phyloP scores from a whole-genome alignment of 2,797 vertebrate species.

The Periparus ater region DNA sequence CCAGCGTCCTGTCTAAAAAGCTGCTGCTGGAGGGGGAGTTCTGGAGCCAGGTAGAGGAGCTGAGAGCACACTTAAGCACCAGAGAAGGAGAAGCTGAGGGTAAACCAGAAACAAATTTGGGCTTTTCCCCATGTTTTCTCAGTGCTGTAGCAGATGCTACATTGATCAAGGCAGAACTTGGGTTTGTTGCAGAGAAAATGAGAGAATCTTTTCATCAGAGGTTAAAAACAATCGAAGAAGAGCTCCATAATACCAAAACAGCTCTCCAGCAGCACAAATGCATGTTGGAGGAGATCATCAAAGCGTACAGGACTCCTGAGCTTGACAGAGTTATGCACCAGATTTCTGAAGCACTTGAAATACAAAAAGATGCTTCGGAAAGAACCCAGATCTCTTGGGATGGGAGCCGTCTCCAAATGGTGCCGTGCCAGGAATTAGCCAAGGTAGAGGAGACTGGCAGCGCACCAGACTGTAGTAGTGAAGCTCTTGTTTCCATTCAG shows the following conservation, averaged over 20 bases:
- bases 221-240: constrained; percentile 83
- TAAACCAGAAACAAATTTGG: constrained; percentile 11
- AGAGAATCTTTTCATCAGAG: constrained; percentile 85
- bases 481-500: constrained; percentile 79
- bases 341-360: constrained; percentile 75
- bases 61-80: constrained; percentile 72
- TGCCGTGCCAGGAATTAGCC: constrained; percentile 75
- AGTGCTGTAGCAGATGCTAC: constrained; percentile 67
- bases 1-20: constrained; percentile 86
- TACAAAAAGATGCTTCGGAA: constrained; percentile 52
- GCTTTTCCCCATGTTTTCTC: constrained; percentile 29
- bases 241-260: constrained; percentile 81
- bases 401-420: constrained; percentile 70
- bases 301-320: constrained; percentile 80
- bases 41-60: constrained; percentile 86
- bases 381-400: constrained; percentile 72
- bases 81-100: constrained; percentile 32
- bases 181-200: constrained; percentile 84
- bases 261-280: constrained; percentile 84
- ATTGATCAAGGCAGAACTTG: constrained; percentile 87
- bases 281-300: constrained; percentile 82
- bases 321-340: constrained; percentile 83
- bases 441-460: constrained; percentile 73
- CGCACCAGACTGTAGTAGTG: constrained; percentile 58
- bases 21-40: constrained; percentile 88